Evolutionary conservation across 1,140 invertebrate genomes (phyloP), one percentile per base, ranked within the genome.

Genomic region (Lordiphosa stackelbergi): DNA sequence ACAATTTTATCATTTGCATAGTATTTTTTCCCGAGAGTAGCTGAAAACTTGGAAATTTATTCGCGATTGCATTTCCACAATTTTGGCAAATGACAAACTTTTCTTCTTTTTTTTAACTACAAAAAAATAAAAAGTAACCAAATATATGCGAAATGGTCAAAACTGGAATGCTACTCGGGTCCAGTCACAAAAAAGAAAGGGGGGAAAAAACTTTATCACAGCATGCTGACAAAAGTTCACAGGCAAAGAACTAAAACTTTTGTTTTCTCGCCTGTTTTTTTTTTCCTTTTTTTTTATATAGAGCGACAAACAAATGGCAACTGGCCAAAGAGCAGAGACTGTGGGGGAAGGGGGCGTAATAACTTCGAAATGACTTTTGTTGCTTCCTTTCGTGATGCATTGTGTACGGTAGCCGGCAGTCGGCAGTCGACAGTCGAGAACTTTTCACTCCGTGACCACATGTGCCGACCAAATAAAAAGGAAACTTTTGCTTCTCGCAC

Each of bases 321-420:
- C 59, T 52, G 73, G 48, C 60, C 63, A 53, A 53, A 51, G 55
- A 53, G 51, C 28, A 11, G 7, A 13, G 36, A 9, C 4, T 2
- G 42, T 31, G 42, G 13, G 36, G 40, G 36, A 13, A 46, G 40
- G 61, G 16, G 61, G 47, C 52, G 48, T 83, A 83, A 83, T 83
- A 81, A 81, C 75, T 83, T 83, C 60, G 69, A 53, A 81, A 81
- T 81, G 77, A 81, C 77, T 81, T 81, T 77, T 83, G 75, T 77
- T 75, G 77, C 57, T 81, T 75, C 72, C 63, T 62, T 62, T 60
- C 52, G 72, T 54, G 66, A 68, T 68, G 64, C 58, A 73, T 70
- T 72, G 77, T 63, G 45, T 38, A 42, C 35, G 48, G 46, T 16
- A 16, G 16, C 2, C 16, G 2, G 31, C 34, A 16, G 48, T 11